Evolutionary conservation across 2,888 invertebrate species (phyloP), one percentile per base, ranked within the genome.

Genomic region (Dinocampus coccinellae): DNA sequence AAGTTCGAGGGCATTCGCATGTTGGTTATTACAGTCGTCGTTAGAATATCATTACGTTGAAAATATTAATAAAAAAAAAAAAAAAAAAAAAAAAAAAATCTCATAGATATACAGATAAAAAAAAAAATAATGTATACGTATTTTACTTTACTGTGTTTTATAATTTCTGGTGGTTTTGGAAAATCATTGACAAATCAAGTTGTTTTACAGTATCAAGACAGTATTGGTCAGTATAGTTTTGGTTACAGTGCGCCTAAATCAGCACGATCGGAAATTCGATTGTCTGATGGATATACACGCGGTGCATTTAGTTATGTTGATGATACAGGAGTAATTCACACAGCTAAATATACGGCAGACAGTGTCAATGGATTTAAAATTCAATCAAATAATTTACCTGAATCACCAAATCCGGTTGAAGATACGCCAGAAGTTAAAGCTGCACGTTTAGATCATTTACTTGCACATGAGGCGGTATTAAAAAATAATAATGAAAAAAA

Each of bases 301-400:
- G 89, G 89, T 11, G 81, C 83, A 20, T 89, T 88, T 82, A 87
- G 88, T 70, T 89, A 89, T 80, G 78, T 89, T 29, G 89, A 89
- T 74, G 84, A 81, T 6, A 80, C 85, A 65, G 89, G 89, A 6
- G 76, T 84, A 9, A 82, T 89, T 57, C 89, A 89, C 76, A 88
- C 83, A 36, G 86, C 88, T 6, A 85, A 85, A 61, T 89, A 89
- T 77, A 84, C 86, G 2, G 87, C 89, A 1, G 89, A 89, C 70
- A 83, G 85, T 26, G 79, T 84, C 39, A 83, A 87, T 70, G 89
- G 89, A n/a, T 90, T 89, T 83, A 84, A 86, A 6, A 86, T 89
- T 7, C 82, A 85, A 9, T 89, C 88, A 42, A 88, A 89, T 64
- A 89, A 89, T 80, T 77, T 89, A 55, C 89, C 89, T 0, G 78